Evolutionary conservation across 2,797 vertebrate genomes (phyloP), one percentile per base, ranked within the genome.

Genomic region (Odontamblyopus rebecca): DNA sequence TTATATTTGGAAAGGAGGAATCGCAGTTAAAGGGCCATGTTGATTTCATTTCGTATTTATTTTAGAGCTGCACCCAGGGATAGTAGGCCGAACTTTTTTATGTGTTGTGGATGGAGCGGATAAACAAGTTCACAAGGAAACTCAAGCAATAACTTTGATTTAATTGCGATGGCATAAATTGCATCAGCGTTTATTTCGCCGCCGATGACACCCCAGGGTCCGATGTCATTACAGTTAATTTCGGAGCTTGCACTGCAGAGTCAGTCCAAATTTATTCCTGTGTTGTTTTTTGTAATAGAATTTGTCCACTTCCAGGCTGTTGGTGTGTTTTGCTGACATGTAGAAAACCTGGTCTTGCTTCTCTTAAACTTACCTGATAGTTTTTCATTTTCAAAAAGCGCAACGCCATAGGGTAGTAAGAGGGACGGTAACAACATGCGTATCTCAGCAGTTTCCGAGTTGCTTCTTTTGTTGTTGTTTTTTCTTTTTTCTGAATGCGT

Each of bases 41-140:
- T 91, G 86, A 92, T 93, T 90, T 83, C 91, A 92, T 93, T 90
- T 90, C 83, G 88, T 89, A 84, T 91, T 90, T 89, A 88, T 91
- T 89, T 89, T 82, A 83, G 72, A 68, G 56, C 85, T 12, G 79
- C 32, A 0, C 73, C 0, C 30, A 66, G 82, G 86, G 71, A 89
- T 76, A 56, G 71, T 68, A 80, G 87, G 82, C 73, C 73, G 57
- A 83, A 85, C 84, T 87, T 90, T 93, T 85, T 90, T 83, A 87
- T 88, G 81, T 61, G 72, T 85, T 76, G 77, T 67, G 82, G 83
- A 87, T 83, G 79, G 80, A 91, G 87, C 75, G 86, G 87, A 91
- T 91, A 93, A 92, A 89, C 87, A 89, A 87, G 79, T 87, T 89
- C 82, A 93, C 83, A 74, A 91, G 90, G 86, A 90, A 90, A 91